Conservation (phyloP, 1,140 invertebrate species). For the Odontomachus brunneus region DNA sequence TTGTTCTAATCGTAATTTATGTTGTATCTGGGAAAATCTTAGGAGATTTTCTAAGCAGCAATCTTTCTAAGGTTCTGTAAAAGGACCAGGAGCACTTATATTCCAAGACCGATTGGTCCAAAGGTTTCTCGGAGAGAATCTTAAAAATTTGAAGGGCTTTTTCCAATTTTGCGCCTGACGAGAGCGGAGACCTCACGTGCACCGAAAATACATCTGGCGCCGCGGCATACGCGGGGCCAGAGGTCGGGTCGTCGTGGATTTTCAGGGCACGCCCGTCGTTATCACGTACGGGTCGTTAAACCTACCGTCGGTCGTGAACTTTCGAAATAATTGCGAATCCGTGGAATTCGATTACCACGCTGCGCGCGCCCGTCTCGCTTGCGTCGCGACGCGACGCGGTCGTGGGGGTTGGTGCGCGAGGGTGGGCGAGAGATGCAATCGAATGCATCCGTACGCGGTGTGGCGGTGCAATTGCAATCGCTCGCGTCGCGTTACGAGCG, state of each 20-base stretch:
- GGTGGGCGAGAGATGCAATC: constrained; percentile 16
- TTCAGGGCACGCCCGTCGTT: constrained; percentile 49
- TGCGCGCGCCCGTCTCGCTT: background rate
- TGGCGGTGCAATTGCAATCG: constrained; percentile 33
- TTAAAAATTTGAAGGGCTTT: background rate
- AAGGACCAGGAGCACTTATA: too few species aligned
- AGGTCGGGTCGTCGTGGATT: constrained; percentile 27
- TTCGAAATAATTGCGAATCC: constrained; percentile 62
- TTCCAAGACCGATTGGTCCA: too few species aligned
- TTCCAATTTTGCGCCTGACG: background rate
- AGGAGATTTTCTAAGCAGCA: too few species aligned
- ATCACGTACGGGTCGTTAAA: constrained; percentile 63
- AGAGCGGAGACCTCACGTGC: constrained; percentile 39
- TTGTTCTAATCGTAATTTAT: too few species aligned
- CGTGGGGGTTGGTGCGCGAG: constrained; percentile 3
- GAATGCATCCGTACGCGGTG: constrained; percentile 29
- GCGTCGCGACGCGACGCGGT: background rate
- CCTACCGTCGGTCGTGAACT: constrained; percentile 51
- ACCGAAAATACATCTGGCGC: constrained; percentile 44
- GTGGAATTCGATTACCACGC: constrained; percentile 61
- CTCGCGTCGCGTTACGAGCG: constrained; percentile 13
- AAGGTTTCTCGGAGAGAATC: background rate
- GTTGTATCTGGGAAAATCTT: too few species aligned
- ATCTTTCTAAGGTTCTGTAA: too few species aligned
- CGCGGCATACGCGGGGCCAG: constrained; percentile 1